Evolutionary conservation across 2,888 invertebrate genomes (phyloP).

Genomic region (Drymonia ruficornis): DNA sequence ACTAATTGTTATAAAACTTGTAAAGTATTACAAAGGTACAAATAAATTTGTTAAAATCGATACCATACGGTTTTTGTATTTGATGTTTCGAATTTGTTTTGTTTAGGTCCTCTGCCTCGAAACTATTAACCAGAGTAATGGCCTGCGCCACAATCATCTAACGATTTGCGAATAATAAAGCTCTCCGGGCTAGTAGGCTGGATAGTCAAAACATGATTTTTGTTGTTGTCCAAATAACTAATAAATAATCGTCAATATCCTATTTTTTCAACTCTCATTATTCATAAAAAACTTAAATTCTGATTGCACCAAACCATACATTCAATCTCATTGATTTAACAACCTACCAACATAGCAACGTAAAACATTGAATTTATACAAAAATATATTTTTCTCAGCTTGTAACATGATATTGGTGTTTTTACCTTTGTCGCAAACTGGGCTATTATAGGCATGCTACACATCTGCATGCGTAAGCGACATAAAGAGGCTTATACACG

Average conservation of each 20-base stretch:
- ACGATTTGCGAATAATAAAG: neutral
- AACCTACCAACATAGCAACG: conserved; percentile 42
- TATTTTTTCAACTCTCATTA: conserved; percentile 28
- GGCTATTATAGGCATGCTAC: no score
- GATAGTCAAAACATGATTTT: conserved; percentile 20
- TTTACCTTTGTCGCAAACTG: no score
- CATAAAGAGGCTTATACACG: no score
- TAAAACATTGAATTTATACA: conserved; percentile 29
- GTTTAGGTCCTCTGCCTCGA: conserved; percentile 57
- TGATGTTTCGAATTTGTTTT: conserved; percentile 27
- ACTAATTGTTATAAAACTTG: conserved; percentile 32
- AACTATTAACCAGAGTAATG: conserved; percentile 49
- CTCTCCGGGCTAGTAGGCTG: neutral
- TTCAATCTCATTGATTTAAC: conserved; percentile 54
- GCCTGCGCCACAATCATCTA: conserved; percentile 57
- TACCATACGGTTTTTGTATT: conserved; percentile 22
- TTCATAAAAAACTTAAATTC: conserved; percentile 41
- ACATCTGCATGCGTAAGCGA: no score
- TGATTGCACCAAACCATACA: conserved; percentile 55
- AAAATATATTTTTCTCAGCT: conserved; percentile 26
- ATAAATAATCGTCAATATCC: conserved; percentile 38
- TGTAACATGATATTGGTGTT: no score
- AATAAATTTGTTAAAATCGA: conserved; percentile 37
- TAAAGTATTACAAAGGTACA: conserved; percentile 40
- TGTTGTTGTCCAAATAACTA: conserved; percentile 32